Conservation (phyloP, 2,113 vertebrate genomes). For the Eolophus roseicapilla region DNA sequence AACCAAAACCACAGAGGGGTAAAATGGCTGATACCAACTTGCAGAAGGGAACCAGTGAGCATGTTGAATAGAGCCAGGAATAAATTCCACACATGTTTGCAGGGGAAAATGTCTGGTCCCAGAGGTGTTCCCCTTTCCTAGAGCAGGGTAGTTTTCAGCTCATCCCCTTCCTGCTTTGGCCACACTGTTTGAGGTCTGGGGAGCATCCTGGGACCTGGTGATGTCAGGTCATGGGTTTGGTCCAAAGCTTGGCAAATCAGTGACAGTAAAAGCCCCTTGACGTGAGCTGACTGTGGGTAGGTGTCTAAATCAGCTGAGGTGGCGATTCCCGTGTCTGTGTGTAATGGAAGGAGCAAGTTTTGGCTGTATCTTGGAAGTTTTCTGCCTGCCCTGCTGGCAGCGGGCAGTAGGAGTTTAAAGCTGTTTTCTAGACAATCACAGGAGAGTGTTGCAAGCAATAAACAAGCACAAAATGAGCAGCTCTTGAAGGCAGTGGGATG, state of each 20-base stretch:
- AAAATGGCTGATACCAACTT: neutral
- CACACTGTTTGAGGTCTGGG: rapidly evolving
- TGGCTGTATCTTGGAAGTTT: neutral
- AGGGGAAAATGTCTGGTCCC: neutral
- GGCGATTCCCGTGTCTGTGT: neutral
- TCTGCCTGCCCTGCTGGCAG: neutral
- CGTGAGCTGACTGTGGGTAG: neutral
- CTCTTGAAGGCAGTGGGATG: neutral
- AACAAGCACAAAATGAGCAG: neutral
- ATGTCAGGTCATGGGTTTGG: neutral
- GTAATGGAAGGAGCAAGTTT: neutral
- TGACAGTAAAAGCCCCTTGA: neutral
- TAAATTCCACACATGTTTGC: neutral
- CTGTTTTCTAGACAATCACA: neutral
- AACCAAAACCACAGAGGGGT: neutral
- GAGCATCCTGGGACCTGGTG: neutral
- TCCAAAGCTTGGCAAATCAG: neutral
- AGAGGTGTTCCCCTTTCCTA: neutral
- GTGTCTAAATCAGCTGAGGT: neutral
- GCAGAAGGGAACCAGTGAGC: neutral
- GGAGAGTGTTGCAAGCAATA: neutral
- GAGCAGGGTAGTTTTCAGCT: neutral
- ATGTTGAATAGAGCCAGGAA: neutral
- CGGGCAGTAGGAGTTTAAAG: neutral
- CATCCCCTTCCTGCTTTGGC: neutral